A percentile compares a stretch with the other conserved stretches of the same genome.
phyloP scores from a whole-genome alignment of 2,797 vertebrate genomes.

The Scyliorhinus canicula region DNA sequence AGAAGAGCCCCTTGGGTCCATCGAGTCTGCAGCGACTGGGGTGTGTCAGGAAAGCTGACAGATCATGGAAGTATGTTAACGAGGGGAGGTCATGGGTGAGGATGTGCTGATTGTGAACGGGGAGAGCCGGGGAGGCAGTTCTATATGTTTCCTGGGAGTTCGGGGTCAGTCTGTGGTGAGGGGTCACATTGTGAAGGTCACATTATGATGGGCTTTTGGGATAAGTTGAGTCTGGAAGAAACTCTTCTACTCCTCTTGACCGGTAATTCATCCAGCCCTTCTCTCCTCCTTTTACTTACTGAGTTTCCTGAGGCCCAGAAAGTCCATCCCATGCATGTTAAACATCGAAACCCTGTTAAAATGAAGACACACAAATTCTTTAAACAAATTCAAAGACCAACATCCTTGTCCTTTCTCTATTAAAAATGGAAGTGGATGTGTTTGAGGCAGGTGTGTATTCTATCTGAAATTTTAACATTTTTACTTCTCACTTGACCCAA shows the following conservation, averaged over 20 bases:
- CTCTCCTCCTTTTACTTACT: background rate
- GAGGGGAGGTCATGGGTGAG: background rate
- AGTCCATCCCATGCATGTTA: background rate
- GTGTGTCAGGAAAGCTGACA: background rate
- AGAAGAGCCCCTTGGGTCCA: no score
- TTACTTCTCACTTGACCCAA: background rate
- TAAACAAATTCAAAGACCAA: background rate
- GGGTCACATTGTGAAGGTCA: background rate
- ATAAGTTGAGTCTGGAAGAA: background rate
- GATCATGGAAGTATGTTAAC: background rate
- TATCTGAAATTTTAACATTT: background rate
- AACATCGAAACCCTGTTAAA: background rate
- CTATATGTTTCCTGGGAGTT: background rate
- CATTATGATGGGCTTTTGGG: background rate
- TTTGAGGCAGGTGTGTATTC: background rate
- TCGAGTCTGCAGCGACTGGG: no score
- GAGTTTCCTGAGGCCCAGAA: background rate
- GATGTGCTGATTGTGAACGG: no score
- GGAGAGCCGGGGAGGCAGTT: background rate
- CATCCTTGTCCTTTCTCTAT: background rate
- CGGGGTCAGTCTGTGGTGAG: no score
- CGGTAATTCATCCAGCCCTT: background rate
- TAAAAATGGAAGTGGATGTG: background rate
- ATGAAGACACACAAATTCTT: background rate
- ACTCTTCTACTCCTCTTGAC: background rate